Evolutionary conservation across 2,113 vertebrate species (phyloP).

Genomic region (Azemiops feae): DNA sequence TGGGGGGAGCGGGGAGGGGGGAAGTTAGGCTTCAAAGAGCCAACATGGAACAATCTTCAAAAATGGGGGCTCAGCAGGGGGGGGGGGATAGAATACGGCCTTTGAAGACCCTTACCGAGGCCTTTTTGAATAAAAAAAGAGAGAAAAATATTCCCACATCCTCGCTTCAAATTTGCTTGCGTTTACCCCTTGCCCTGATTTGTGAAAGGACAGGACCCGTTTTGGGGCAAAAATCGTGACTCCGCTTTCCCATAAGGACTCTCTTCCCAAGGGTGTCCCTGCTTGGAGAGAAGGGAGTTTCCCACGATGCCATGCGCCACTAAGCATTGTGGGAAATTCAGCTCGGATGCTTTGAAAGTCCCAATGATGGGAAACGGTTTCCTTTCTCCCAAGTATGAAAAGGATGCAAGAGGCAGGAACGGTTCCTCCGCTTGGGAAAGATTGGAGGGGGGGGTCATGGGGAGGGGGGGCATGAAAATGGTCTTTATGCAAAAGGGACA

Average conservation of each 20-base stretch:
- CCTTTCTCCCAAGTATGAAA: background rate
- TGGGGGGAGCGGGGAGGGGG: rapidly evolving
- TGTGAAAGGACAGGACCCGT: background rate
- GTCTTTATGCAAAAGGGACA: background rate
- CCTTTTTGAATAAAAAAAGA: background rate
- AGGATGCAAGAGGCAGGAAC: background rate
- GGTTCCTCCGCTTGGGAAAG: background rate
- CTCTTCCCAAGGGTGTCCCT: background rate
- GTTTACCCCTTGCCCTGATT: background rate
- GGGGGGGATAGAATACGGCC: background rate
- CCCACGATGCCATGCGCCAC: background rate
- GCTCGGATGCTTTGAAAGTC: background rate
- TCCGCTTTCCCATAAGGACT: background rate
- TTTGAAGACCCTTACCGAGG: background rate
- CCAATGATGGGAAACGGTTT: background rate
- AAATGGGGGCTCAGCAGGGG: background rate
- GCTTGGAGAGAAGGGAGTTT: no score
- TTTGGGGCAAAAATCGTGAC: background rate
- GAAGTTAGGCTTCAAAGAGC: background rate
- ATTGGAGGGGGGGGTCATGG: background rate
- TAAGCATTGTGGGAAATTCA: background rate
- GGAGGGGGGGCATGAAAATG: background rate
- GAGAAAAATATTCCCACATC: background rate
- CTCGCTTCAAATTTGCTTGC: background rate
- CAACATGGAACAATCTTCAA: background rate